A percentile compares a stretch with the other conserved stretches of the same genome.
Evolutionary conservation across 2,797 vertebrate species (phyloP).

Genomic region (Propithecus deckenii): DNA sequence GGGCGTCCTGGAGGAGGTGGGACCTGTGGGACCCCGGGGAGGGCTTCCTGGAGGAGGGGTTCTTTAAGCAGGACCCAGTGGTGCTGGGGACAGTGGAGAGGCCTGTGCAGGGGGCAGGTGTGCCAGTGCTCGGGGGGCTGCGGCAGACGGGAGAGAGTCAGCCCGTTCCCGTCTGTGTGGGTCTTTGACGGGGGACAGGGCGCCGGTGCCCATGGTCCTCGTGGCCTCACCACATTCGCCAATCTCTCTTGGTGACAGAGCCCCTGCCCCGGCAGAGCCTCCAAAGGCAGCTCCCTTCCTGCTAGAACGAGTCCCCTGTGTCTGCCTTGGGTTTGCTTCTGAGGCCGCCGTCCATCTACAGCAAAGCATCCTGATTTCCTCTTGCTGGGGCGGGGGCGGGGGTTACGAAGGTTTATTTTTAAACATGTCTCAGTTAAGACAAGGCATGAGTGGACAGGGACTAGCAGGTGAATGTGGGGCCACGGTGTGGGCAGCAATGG

Average conservation of each 20-base stretch:
- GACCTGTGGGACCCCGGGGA: neutral
- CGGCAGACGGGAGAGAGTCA: neutral
- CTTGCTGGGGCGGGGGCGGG: neutral
- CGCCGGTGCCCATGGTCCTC: neutral
- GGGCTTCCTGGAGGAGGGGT: neutral
- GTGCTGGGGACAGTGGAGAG: neutral
- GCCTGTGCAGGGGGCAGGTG: neutral
- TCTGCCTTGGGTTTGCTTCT: neutral
- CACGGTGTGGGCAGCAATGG: fast-evolving
- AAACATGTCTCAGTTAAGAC: neutral
- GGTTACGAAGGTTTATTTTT: neutral
- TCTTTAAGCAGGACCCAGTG: neutral
- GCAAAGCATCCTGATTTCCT: neutral
- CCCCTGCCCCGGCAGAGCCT: neutral
- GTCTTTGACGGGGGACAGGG: neutral
- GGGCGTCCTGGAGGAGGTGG: neutral
- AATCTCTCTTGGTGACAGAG: neutral
- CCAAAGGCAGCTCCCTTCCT: neutral
- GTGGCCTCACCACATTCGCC: too few species aligned
- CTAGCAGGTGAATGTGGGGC: too few species aligned
- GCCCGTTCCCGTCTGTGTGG: fast-evolving
- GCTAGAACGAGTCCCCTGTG: fast-evolving
- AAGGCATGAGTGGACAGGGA: neutral
- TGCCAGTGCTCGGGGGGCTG: neutral
- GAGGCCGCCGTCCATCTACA: neutral